Evolutionary conservation across 2,888 invertebrate genomes (phyloP).

Genomic region (Drosophila anomalipes): DNA sequence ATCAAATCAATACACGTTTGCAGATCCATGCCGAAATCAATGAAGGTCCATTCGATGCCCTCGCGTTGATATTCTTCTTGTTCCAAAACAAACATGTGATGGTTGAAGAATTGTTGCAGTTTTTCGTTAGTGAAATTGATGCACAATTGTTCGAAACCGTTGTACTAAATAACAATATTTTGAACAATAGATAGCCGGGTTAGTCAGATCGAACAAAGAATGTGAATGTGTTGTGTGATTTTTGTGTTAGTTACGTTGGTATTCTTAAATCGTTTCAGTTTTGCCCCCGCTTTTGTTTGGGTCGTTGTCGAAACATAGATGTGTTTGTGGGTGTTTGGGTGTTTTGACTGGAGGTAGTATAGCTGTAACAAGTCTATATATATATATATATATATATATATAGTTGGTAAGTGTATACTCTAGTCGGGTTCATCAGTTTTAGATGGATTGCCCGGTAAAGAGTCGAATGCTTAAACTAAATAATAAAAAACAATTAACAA

Average conservation of each 20-base stretch:
- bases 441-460: slow-evolving; percentile 62
- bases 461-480: background rate
- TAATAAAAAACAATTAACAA: slow-evolving; percentile 30
- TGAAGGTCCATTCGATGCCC: slow-evolving; percentile 96
- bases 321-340: slow-evolving; percentile 21
- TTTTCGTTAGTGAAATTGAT: slow-evolving; percentile 98
- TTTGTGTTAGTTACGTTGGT: slow-evolving; percentile 65
- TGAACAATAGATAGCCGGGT: slow-evolving; percentile 56
- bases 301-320: slow-evolving; percentile 30
- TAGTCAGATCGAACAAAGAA: slow-evolving; percentile 42
- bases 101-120: slow-evolving; percentile 97
- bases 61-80: slow-evolving; percentile 96
- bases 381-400: slow-evolving; percentile 25
- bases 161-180: slow-evolving; percentile 88
- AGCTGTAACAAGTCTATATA: slow-evolving; percentile 61
- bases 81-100: slow-evolving; percentile 97
- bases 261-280: slow-evolving; percentile 23
- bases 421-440: slow-evolving; percentile 68
- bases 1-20: slow-evolving; percentile 92
- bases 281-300: slow-evolving; percentile 32
- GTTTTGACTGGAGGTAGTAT: slow-evolving; percentile 27
- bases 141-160: slow-evolving; percentile 97
- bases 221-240: slow-evolving; percentile 23
- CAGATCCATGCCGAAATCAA: slow-evolving; percentile 97
- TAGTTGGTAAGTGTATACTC: slow-evolving; percentile 1